Evolutionary conservation across 2,888 invertebrate genomes (phyloP), one percentile per base, ranked within the genome.

Genomic region (Mamestra brassicae): DNA sequence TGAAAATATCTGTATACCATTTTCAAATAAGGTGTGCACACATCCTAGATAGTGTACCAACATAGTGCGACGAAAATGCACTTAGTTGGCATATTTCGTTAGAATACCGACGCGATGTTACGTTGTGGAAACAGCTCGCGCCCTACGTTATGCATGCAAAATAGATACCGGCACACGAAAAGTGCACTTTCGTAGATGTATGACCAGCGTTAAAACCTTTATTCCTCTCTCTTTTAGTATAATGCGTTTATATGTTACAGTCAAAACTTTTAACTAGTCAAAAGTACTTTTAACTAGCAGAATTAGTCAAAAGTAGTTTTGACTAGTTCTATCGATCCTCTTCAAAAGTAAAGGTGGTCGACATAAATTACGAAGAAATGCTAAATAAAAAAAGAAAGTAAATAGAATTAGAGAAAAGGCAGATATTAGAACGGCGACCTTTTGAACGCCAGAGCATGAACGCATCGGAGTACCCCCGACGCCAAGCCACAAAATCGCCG

Each of bases 71-170:
- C 10, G 65, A 55, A 81, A 64, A 64, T 77, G 81, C 76, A 82
- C 58, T 77, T 77, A 52, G 60, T 54, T 60, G 36, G 50, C 36
- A 62, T 76, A 76, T 76, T 77, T 64, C n/a, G 47, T 2, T 17
- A 60, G 64, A 42, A 81, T 74, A 61, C 60, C 34, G 45, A 50
- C 45, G 52, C 26, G 26, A 50, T 10, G 34, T 38, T 38, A 71
- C 81, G 38, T 61, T 50, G 42, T 50, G 36, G 54, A 47, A 1
- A 57, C 55, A 81, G 81, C 61, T 45, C 42, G 50, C 50, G 17
- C 61, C 75, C 50, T 57, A 62, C 42, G 61, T 15, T 76, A 36
- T 81, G 76, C 55, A 81, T 81, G 61, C 50, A 81, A 76, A 76
- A 74, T 75, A 81, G 76, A 75, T 62, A 74, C 15, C n/a, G n/a